These are phyloP conservation scores for Maconellicoccus hirsutus DNA, from an alignment of 1,140 invertebrate species.

Conservation along the genomic window DNA sequence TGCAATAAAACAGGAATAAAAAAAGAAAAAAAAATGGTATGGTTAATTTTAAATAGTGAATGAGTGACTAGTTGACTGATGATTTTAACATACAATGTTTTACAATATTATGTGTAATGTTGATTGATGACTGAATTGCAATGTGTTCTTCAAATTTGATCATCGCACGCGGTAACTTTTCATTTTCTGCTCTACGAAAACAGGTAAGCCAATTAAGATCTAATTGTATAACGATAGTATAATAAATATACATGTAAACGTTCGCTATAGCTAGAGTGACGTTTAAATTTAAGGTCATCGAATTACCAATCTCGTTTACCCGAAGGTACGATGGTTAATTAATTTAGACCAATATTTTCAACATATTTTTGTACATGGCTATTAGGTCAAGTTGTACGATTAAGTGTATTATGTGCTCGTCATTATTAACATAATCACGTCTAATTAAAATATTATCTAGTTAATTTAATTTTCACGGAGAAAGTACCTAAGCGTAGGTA, in stretches of 20 bases:
- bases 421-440: background rate
- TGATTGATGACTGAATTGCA: background rate
- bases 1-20: background rate
- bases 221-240: too few relatives aligned
- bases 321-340: background rate
- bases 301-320: background rate
- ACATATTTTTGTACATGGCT: background rate
- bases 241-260: background rate
- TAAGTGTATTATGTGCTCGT: background rate
- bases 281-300: background rate
- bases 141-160: background rate
- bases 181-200: background rate
- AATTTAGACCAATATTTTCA: background rate
- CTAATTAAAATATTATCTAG: background rate
- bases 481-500: background rate
- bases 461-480: background rate
- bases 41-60: conserved; percentile 8
- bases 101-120: background rate
- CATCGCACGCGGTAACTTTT: background rate
- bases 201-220: too few relatives aligned
- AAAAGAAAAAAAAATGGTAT: conserved; percentile 10
- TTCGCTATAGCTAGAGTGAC: background rate
- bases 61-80: conserved; percentile 21
- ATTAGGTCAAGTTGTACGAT: background rate
- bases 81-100: conserved; percentile 15